These are phyloP conservation scores for Proisotoma minuta DNA, from an alignment of 2,888 invertebrate genomes.

Conservation along the genomic window DNA sequence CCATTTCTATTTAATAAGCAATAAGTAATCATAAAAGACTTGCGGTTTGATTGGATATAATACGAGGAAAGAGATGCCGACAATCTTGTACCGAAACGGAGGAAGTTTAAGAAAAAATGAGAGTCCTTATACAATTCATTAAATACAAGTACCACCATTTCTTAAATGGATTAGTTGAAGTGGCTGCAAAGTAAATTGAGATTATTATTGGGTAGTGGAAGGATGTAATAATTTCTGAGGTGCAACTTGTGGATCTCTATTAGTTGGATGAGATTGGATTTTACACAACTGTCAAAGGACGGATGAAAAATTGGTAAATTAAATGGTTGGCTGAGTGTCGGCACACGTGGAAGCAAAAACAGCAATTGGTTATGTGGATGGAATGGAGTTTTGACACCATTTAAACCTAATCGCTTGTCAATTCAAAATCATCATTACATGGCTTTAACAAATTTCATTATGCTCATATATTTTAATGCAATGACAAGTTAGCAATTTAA, in stretches of 20 bases:
- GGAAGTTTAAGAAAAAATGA: no score
- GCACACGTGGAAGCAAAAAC: conserved; percentile 20
- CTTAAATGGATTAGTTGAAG: not conserved
- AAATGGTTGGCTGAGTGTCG: conserved; percentile 23
- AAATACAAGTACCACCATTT: no score
- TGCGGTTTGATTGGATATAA: no score
- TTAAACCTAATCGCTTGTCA: conserved; percentile 43
- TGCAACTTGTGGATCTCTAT: not conserved
- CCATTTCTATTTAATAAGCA: not conserved
- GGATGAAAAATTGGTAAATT: conserved; percentile 27
- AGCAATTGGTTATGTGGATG: conserved; percentile 18
- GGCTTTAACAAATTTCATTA: no score
- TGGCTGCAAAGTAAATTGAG: not conserved
- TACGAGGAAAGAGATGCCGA: no score
- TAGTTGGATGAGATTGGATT: conserved; percentile 9
- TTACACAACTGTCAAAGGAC: conserved; percentile 21
- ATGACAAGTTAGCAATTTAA: no score
- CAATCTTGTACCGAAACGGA: no score
- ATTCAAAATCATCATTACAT: conserved; percentile 31
- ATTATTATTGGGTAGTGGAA: not conserved
- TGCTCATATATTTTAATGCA: no score
- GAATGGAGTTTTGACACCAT: conserved; percentile 34
- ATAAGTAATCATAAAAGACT: not conserved
- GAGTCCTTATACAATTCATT: no score
- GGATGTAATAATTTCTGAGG: conserved; percentile 3